Evolutionary conservation across 2,888 invertebrate genomes (phyloP).

Genomic region (Chirona hameri): DNA sequence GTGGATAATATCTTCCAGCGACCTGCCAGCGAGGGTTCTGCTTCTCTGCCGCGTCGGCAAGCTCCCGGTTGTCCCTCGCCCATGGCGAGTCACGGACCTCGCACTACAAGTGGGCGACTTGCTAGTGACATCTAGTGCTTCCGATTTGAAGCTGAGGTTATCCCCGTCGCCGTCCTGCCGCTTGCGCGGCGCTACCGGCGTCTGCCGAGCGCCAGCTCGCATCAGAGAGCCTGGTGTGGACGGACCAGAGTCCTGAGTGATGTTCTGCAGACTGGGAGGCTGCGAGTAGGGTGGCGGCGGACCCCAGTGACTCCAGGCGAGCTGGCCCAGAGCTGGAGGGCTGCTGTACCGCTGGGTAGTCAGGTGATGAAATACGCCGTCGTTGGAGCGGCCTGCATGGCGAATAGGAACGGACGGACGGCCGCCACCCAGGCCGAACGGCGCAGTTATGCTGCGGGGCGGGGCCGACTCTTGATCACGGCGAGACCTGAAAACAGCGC

Average conservation of each 20-base stretch:
- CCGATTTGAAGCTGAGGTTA: conserved; percentile 77
- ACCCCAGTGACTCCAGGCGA: conserved; percentile 64
- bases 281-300: conserved; percentile 75
- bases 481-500: too few species aligned
- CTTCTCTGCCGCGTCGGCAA: conserved; percentile 70
- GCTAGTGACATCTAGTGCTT: conserved; percentile 60
- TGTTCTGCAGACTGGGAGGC: conserved; percentile 40
- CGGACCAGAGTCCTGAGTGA: conserved; percentile 33
- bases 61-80: conserved; percentile 65
- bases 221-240: conserved; percentile 67
- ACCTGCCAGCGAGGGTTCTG: conserved; percentile 57
- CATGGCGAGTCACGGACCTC: conserved; percentile 73
- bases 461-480: conserved; percentile 31
- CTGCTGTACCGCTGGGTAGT: conserved; percentile 64
- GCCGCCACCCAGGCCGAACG: conserved; percentile 33
- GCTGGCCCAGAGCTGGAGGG: conserved; percentile 39
- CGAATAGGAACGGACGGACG: conserved; percentile 34
- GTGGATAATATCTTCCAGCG: conserved; percentile 66
- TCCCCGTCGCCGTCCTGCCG: conserved; percentile 73
- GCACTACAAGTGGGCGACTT: conserved; percentile 40
- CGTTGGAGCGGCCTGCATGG: conserved; percentile 38
- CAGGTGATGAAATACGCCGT: conserved; percentile 58
- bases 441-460: conserved; percentile 31
- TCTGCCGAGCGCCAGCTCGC: conserved; percentile 71
- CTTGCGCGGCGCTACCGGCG: conserved; percentile 84